Evolutionary conservation across 2,888 invertebrate genomes (phyloP), one percentile per base, ranked within the genome.

Genomic region (Megalurothrips usitatus): DNA sequence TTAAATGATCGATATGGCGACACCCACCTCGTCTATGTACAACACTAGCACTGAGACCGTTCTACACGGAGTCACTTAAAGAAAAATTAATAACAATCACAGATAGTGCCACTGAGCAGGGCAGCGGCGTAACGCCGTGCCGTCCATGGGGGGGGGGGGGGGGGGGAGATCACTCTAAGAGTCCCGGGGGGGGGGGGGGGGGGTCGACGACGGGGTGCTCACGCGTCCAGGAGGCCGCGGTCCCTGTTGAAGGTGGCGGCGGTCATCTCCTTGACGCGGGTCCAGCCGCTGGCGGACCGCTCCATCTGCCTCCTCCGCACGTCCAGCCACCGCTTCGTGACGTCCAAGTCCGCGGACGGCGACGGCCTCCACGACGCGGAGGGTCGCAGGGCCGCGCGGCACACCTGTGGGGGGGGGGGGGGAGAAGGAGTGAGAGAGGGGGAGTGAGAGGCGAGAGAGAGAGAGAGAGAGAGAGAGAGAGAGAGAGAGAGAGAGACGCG

Each of bases 301-400:
- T 23, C 26, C 1, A 26, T 26, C 23, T 26, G 68, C 23, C 26
- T n/a, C 23, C 23, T 26, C 79, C 84, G 83, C 87, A 87, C 87
- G 81, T 87, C 85, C n/a, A 82, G 82, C 11, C 85, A 85, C 26
- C 81, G 83, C 81, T 86, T 85, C 1, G 82, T 82, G 34, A 85
- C 84, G 23, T n/a, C 23, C 23, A 26, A 10, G 23, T 75, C 68
- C 26, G 68, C 68, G 23, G 68, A 75, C 23, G 12, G 26, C 17
- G 83, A 84, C 0, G 87, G 87, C 58, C 87, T 87, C 87, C 87
- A 87, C 47, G 75, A 23, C 78, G 84, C 83, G 3, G 83, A 82
- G 0, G 87, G 86, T 6, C 52, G 81, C 80, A 87, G 87, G 6
- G 86, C 84, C 23, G 81, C 82, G 81, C 84, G 85, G 10, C 87